A percentile compares a stretch with the other conserved stretches of the same genome.
phyloP scores from a whole-genome alignment of 1,140 invertebrate species.

The Zophobas atratus region DNA sequence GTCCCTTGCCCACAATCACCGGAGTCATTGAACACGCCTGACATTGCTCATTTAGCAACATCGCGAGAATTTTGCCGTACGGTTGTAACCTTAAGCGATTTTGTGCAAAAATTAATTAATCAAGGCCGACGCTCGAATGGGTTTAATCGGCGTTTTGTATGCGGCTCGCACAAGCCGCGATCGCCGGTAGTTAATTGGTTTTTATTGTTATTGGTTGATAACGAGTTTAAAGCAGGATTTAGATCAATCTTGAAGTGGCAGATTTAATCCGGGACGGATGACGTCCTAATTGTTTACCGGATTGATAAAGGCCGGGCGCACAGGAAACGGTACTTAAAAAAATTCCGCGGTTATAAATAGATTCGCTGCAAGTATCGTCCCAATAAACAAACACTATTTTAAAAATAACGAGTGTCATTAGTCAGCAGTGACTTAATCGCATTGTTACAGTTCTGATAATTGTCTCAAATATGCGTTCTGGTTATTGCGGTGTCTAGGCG shows the following conservation, averaged over 20 bases:
- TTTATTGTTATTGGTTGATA: conserved; percentile 15
- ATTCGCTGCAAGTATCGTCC: not conserved
- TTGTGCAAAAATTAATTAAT: conserved; percentile 35
- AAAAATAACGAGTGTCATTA: conserved; percentile 2
- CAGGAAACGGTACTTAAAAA: conserved; percentile 17
- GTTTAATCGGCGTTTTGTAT: conserved; percentile 23
- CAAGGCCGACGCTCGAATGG: conserved; percentile 18
- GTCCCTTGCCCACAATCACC: conserved; percentile 6
- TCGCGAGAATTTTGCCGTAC: conserved; percentile 10
- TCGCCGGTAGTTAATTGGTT: conserved; percentile 15
- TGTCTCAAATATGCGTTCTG: conserved; percentile 1
- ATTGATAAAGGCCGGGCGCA: not conserved
- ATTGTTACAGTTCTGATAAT: conserved; percentile 28
- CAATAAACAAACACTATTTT: conserved; percentile 16
- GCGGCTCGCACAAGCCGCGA: not conserved
- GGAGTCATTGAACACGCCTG: conserved; percentile 35
- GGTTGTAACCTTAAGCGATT: conserved; percentile 26
- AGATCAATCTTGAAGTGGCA: conserved; percentile 12
- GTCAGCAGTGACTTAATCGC: not conserved
- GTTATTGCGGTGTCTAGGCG: not conserved
- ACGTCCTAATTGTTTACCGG: too few species aligned
- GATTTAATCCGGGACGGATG: not conserved
- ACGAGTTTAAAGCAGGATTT: not conserved
- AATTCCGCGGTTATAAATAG: conserved; percentile 18
- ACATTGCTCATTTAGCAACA: conserved; percentile 45